A percentile compares a stretch with the other conserved stretches of the same genome.
Conservation (phyloP, 2,797 vertebrate species). For the Streptopelia turtur region DNA sequence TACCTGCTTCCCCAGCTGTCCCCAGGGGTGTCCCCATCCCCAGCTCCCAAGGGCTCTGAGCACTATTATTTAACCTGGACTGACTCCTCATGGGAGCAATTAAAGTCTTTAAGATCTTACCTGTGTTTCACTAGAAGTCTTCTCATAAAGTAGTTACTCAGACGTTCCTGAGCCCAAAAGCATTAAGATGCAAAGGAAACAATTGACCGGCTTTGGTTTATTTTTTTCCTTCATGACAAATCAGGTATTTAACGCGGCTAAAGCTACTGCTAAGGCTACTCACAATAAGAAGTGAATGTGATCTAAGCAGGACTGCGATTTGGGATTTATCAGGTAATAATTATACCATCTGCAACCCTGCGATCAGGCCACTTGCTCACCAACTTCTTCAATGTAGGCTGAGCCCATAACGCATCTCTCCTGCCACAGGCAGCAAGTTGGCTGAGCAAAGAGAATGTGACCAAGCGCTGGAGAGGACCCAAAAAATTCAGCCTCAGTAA, state of each 20-base stretch:
- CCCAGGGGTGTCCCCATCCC: background rate
- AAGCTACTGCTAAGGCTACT: constrained; percentile 43
- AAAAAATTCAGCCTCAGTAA: background rate
- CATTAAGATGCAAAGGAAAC: constrained; percentile 65
- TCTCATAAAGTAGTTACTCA: constrained; percentile 68
- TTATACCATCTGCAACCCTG: background rate
- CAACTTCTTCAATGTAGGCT: background rate
- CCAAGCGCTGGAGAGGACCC: background rate
- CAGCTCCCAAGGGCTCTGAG: background rate
- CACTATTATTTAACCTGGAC: constrained; percentile 51
- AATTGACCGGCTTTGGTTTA: background rate
- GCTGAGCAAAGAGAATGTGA: background rate
- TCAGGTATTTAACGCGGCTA: constrained; percentile 49
- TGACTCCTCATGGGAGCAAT: constrained; percentile 63
- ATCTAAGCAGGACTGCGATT: constrained; percentile 5
- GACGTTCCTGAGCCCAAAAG: constrained; percentile 63
- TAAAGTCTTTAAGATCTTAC: constrained; percentile 68
- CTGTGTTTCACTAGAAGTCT: constrained; percentile 55
- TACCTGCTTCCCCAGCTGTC: background rate
- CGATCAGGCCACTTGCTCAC: background rate
- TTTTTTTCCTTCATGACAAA: constrained; percentile 54
- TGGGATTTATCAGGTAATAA: background rate
- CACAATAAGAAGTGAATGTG: constrained; percentile 15
- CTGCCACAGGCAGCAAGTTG: background rate
- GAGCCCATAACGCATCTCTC: background rate